Evolutionary conservation across 2,797 vertebrate species (phyloP).

Genomic region (Sitta carolinensis): DNA sequence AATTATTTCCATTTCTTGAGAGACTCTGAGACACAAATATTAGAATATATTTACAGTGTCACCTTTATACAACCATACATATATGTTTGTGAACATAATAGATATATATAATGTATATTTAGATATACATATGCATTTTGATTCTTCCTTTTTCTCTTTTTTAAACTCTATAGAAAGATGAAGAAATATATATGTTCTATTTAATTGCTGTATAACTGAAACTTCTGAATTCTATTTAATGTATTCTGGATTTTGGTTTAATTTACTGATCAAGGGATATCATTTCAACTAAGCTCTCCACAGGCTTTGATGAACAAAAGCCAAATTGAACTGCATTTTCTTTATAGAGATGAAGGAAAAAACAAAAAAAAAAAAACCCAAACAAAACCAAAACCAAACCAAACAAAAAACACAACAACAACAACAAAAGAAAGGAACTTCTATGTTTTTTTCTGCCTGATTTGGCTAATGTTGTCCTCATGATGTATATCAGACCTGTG

Average conservation of each 20-base stretch:
- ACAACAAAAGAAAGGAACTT: not conserved
- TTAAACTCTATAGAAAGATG: not conserved
- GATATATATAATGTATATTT: not conserved
- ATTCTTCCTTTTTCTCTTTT: not conserved
- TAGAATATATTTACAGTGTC: not conserved
- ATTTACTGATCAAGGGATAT: not conserved
- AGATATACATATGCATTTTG: not conserved
- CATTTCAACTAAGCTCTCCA: not conserved
- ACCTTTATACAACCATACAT: not conserved
- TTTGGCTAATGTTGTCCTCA: not conserved
- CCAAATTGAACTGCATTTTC: not conserved
- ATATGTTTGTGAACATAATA: fast-evolving
- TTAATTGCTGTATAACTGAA: not conserved
- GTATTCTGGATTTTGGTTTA: not conserved
- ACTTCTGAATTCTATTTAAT: not conserved
- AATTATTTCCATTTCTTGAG: not conserved
- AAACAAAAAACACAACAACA: no score
- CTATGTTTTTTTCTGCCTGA: not conserved
- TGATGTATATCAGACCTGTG: not conserved
- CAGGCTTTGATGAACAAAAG: not conserved
- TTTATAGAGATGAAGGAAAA: not conserved
- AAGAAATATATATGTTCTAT: not conserved
- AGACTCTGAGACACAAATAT: not conserved
- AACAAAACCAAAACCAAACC: not conserved
- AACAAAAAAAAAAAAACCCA: not conserved